Evolutionary conservation across 2,888 invertebrate species (phyloP).

Genomic region (Limnephilus lunatus): DNA sequence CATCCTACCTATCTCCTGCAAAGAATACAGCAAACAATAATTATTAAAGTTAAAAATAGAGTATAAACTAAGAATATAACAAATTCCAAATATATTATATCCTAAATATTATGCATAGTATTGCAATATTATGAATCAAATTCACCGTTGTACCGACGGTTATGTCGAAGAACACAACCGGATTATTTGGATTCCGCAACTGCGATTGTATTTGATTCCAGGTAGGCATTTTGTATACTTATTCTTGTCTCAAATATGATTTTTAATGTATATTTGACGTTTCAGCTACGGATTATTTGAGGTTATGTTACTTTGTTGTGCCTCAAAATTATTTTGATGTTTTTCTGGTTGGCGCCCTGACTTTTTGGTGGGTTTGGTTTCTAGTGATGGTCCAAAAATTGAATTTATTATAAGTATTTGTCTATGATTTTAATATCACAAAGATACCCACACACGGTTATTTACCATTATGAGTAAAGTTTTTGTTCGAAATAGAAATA

Average conservation of each 20-base stretch:
- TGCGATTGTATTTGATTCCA: conserved; percentile 97
- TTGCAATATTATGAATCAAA: neutral
- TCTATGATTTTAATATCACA: neutral
- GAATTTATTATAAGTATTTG: neutral
- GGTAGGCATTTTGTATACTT: conserved; percentile 84
- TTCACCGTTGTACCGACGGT: conserved; percentile 94
- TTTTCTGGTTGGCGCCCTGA: neutral
- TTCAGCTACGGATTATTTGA: neutral
- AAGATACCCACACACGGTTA: neutral
- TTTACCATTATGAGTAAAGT: neutral
- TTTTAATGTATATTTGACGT: conserved; percentile 9
- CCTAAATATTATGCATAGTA: neutral
- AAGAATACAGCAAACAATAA: conserved; percentile 66
- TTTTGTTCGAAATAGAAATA: too few relatives aligned
- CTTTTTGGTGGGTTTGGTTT: neutral
- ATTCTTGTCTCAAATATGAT: neutral
- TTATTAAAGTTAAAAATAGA: conserved; percentile 51
- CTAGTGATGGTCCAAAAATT: neutral
- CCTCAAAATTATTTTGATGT: neutral
- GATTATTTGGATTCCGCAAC: conserved; percentile 93
- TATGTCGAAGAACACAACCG: conserved; percentile 98
- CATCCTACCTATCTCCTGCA: conserved; percentile 96
- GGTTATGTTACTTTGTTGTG: conserved; percentile 23
- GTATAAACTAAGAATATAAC: conserved; percentile 3
- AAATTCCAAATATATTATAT: neutral